Percentiles rank a stretch among this genome's conserved stretches.
These are phyloP conservation scores for Diarsia rubi DNA, from an alignment of 2,888 invertebrate species.

Conservation along the genomic window DNA sequence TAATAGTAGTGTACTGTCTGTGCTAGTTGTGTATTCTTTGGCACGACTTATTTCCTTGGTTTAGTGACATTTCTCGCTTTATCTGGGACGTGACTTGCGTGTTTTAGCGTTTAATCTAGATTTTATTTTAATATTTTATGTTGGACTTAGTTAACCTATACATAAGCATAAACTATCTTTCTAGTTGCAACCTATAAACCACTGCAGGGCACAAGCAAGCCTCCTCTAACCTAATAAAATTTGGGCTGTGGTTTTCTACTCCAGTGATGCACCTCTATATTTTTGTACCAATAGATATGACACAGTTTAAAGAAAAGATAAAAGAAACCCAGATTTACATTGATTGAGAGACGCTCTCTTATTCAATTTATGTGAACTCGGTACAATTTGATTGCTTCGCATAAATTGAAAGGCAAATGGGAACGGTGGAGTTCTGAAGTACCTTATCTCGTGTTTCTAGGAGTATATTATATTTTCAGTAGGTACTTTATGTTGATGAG, in stretches of 20 bases:
- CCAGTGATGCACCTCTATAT: neutral
- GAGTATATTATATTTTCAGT: neutral
- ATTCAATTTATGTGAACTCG: neutral
- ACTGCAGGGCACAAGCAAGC: neutral
- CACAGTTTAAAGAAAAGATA: neutral
- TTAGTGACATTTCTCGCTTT: constrained; percentile 24
- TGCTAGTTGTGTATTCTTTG: constrained; percentile 37
- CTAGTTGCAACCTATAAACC: no score
- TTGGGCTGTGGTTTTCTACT: neutral
- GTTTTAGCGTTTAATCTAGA: neutral
- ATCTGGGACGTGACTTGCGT: constrained; percentile 31
- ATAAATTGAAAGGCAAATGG: neutral
- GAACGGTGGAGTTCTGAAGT: neutral
- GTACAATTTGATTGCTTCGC: neutral
- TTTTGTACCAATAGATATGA: neutral
- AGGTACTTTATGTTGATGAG: neutral
- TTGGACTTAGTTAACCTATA: neutral
- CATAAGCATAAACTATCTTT: neutral
- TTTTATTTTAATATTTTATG: neutral
- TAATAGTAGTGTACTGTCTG: constrained; percentile 25
- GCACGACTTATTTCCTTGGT: constrained; percentile 13
- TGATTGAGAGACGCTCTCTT: neutral
- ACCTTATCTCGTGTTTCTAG: neutral
- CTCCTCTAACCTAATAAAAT: neutral
- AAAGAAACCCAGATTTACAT: neutral